These are phyloP conservation scores for Nymphalis urticae DNA, from an alignment of 2,888 invertebrate genomes.

Conservation along the genomic window DNA sequence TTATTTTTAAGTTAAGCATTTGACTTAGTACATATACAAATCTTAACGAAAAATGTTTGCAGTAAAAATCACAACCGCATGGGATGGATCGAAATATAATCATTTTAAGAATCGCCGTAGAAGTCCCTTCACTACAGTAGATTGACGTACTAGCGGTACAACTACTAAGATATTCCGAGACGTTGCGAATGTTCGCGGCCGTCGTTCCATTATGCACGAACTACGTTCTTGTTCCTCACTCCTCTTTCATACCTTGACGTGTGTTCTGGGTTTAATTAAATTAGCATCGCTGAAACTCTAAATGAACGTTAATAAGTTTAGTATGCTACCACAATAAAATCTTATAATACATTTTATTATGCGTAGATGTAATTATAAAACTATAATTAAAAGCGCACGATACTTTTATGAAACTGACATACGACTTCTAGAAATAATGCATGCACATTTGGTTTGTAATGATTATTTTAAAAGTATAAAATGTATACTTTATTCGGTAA, in stretches of 20 bases:
- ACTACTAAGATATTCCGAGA: slow-evolving; percentile 72
- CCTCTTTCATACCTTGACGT: slow-evolving; percentile 48
- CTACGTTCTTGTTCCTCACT: slow-evolving; percentile 53
- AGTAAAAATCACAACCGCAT: neutral
- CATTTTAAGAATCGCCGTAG: slow-evolving; percentile 44
- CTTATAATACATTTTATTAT: no score
- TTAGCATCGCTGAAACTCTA: slow-evolving; percentile 28
- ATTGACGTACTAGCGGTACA: slow-evolving; percentile 59
- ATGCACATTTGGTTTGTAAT: no score
- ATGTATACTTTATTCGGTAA: neutral
- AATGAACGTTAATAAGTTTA: neutral
- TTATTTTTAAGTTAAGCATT: no score
- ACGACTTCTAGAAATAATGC: no score
- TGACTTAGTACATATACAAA: no score
- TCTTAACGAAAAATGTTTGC: no score
- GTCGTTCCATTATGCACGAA: slow-evolving; percentile 65
- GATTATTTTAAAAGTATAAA: no score
- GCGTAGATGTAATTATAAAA: no score
- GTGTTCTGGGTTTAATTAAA: slow-evolving; percentile 32
- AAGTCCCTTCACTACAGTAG: slow-evolving; percentile 42
- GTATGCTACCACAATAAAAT: no score
- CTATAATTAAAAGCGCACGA: no score
- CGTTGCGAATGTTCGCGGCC: slow-evolving; percentile 60
- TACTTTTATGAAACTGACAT: no score
- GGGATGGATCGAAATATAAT: neutral